Conservation (phyloP, 2,797 vertebrate genomes). For the Oreochromis mossambicus region DNA sequence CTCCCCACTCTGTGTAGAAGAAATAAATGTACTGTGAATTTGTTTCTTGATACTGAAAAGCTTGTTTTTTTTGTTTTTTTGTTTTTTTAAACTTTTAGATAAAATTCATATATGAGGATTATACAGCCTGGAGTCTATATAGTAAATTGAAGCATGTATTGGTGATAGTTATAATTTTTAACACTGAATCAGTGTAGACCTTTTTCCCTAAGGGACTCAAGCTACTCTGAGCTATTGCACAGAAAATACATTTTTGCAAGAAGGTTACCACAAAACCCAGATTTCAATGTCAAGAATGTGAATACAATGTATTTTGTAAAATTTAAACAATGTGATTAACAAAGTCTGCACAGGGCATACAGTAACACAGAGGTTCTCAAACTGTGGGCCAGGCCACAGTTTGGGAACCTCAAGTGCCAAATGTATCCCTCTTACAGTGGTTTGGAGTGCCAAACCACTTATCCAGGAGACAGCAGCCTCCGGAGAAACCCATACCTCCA, state of each 20-base stretch:
- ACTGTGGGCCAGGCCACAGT: background rate
- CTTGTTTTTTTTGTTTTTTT: rapidly evolving
- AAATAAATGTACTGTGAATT: background rate
- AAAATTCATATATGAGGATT: background rate
- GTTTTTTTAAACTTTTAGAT: background rate
- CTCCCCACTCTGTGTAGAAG: background rate
- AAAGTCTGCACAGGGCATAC: background rate
- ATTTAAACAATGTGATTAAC: background rate
- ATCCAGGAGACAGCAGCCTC: background rate
- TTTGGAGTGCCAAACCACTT: background rate
- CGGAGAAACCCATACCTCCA: background rate
- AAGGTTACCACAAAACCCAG: background rate
- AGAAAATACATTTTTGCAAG: background rate
- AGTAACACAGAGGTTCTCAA: background rate
- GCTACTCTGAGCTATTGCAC: background rate
- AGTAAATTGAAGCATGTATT: background rate
- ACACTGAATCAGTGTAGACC: background rate
- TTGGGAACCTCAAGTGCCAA: background rate
- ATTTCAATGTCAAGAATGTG: background rate
- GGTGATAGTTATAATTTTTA: background rate
- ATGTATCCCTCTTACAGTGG: background rate
- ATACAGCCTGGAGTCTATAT: background rate
- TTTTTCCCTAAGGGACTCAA: background rate
- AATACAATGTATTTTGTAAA: rapidly evolving
- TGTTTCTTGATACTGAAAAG: background rate